These are phyloP conservation scores for Drosophila emarginata DNA, from an alignment of 2,888 invertebrate species.

Conservation along the genomic window DNA sequence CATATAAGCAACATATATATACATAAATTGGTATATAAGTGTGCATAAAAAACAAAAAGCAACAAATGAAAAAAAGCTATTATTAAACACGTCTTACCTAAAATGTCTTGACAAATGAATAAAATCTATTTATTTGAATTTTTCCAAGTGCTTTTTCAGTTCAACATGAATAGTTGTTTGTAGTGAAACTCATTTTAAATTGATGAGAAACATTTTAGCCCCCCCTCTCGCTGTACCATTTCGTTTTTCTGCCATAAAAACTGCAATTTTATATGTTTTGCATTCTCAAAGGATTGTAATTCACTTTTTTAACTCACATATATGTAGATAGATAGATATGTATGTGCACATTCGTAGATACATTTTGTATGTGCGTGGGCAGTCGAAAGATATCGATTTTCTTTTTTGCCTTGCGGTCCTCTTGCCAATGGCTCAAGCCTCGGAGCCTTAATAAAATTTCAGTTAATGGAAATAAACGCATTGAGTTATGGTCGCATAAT, in stretches of 20 bases:
- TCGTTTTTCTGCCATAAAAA: conserved; percentile 16
- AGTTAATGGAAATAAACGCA: conserved; percentile 64
- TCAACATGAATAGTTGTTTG: not conserved
- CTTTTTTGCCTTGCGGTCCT: not conserved
- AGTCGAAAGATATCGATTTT: conserved; percentile 40
- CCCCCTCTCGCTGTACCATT: not conserved
- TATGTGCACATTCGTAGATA: not conserved
- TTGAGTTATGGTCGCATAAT: conserved; percentile 35
- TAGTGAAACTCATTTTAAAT: not conserved
- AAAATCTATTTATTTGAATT: not conserved
- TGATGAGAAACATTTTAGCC: not conserved
- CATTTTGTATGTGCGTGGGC: conserved; percentile 37
- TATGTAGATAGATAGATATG: not conserved
- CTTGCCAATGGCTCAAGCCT: conserved; percentile 21
- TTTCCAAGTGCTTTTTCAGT: not conserved
- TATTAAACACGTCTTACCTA: conserved; percentile 1
- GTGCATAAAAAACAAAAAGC: not conserved
- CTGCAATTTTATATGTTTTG: not conserved
- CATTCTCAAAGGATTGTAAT: conserved; percentile 51
- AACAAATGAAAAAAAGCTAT: conserved; percentile 1
- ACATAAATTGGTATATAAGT: not conserved
- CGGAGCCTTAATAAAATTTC: conserved; percentile 67
- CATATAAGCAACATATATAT: not conserved
- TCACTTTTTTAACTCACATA: conserved; percentile 37
- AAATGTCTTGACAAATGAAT: conserved; percentile 6